Base-by-base conservation (phyloP, 2,888 invertebrate genomes). In the Mythimna impura region DNA sequence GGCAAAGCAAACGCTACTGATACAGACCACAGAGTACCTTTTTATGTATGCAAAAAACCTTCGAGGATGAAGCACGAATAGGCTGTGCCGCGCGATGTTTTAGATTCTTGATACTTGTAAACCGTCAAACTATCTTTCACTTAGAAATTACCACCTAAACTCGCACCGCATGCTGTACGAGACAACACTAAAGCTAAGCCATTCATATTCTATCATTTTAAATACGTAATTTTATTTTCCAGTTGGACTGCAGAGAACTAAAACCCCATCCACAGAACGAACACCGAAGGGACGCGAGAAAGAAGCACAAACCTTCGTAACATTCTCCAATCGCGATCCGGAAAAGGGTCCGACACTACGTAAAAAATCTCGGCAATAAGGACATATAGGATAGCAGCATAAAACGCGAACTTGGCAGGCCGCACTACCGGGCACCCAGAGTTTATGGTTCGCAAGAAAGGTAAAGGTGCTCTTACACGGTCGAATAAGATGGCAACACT, bases 261-360 rank as follows among this genome's bases (percentile, higher is more conserved):
- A 97, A 97, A 89, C 96, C 97, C 2, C 96, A 97, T 73, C 93
- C 97, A 30, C 95, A 96, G 43, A 95, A 93, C 52, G 97, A 96
- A 50, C 91, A 86, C 70, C 85, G 92, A 90, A 94, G 97, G 71
- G 97, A 97, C 77, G 97, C 97, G 60, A 96, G 97, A 82, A 97
- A 97, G 88, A 97, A 97, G 87, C 97, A 97, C 89, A 98, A 98
- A 95, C 95, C 97, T 25, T 97, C 97, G 96, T 97, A 97, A 94
- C 95, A 92, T 76, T 89, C 78, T 86, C 82, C 86, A 2, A 69
- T 72, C 20, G 85, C 81, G 89, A 78, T 92, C 87, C 91, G 88
- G 7, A 83, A 88, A 60, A 86, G 91, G 87, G 88, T 93, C 89
- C 91, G 88, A 76, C 76, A 84, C 47, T 91, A 89, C 73, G 66